Evolutionary conservation across 2,888 invertebrate genomes (phyloP), one percentile per base, ranked within the genome.

Genomic region (Hemistola chrysoprasaria): DNA sequence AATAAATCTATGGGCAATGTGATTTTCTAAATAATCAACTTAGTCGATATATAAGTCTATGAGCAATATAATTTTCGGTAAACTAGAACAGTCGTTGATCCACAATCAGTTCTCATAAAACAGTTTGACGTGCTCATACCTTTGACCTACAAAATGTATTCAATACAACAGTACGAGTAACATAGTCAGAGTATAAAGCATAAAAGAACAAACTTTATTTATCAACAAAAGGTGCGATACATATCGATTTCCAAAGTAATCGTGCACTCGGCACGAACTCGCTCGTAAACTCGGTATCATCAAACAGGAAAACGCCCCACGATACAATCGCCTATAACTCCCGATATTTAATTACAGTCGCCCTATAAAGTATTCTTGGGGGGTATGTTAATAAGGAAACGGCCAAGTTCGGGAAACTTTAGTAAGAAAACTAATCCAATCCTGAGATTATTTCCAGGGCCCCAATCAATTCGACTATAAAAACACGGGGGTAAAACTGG

Each of bases 401-500:
- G 51, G 57, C 48, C 53, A 47, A 61, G 57, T 68, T 66, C 55
- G 53, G 57, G 61, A 71, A 75, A 73, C 54, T 73, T 77, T 60
- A 61, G 62, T 70, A 70, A 71, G 74, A 73, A 77, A 84, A 78
- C 73, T 78, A 81, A 82, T 82, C 74, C 77, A 67, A 69, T 72
- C 65, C 65, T 62, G 65, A 71, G 77, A 81, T 82, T 78, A 81
- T 80, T 79, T 74, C 71, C 73, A 69, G 62, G 56, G 64, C 73
- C 62, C 74, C 79, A 81, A 85, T 84, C 83, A 82, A 81, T 81
- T 78, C 76, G 70, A 71, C 75, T 77, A 78, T 80, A 80, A 84
- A 78, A 80, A 77, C 71, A 78, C 66, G 58, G 65, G 71, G 62
- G 68, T 71, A 73, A 72, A 76, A 67, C 63, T 34, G 34, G 25